These are phyloP conservation scores for Megaceryle alcyon DNA, from an alignment of 2,797 vertebrate species.

Conservation along the genomic window DNA sequence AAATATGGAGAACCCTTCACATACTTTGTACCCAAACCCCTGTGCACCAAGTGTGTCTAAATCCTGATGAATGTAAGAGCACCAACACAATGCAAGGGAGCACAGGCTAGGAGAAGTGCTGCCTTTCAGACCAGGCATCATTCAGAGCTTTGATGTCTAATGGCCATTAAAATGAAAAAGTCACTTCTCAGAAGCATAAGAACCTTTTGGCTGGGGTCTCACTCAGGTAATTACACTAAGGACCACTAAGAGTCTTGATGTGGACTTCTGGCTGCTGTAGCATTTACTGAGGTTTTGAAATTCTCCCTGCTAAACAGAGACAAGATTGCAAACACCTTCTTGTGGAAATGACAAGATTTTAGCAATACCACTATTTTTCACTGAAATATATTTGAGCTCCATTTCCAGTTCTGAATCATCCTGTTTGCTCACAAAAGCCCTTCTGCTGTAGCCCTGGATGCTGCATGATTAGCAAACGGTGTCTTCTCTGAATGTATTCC, in stretches of 20 bases:
- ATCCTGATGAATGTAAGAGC: not conserved
- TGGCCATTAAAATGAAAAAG: not conserved
- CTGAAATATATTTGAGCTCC: not conserved
- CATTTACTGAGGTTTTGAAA: not conserved
- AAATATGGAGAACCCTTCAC: not conserved
- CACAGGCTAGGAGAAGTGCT: not conserved
- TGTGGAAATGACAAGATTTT: not conserved
- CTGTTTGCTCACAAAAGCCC: not conserved
- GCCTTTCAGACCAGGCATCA: not conserved
- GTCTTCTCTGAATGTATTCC: not conserved
- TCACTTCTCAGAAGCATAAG: not conserved
- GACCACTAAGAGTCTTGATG: not conserved
- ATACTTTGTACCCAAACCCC: fast-evolving
- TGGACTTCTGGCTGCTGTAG: not conserved
- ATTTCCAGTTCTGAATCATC: not conserved
- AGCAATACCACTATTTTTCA: not conserved
- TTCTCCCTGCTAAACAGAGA: not conserved
- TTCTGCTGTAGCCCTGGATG: not conserved
- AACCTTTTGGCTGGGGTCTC: not conserved
- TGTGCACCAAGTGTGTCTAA: not conserved
- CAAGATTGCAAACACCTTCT: not conserved
- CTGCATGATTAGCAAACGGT: not conserved
- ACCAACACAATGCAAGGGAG: not conserved
- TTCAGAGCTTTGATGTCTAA: not conserved
- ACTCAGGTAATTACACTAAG: not conserved